Evolutionary conservation across 1,140 invertebrate genomes (phyloP).

Genomic region (Panulirus ornatus): DNA sequence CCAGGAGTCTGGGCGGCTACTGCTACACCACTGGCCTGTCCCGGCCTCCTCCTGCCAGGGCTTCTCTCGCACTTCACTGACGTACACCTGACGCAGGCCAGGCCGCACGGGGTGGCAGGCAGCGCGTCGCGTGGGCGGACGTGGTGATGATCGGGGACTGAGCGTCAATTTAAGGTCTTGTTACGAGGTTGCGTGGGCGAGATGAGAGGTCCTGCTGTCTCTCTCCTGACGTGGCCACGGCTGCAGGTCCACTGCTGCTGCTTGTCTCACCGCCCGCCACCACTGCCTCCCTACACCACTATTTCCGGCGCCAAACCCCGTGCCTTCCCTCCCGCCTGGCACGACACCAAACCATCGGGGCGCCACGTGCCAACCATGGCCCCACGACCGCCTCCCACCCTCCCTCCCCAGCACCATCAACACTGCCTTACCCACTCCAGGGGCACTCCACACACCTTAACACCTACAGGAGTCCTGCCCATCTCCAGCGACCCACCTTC

Average conservation of each 20-base stretch:
- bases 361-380: conserved; percentile 56
- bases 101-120: neutral
- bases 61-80: too few species aligned
- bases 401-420: neutral
- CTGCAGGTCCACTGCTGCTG: conserved; percentile 62
- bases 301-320: conserved; percentile 62
- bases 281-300: conserved; percentile 57
- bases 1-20: too few species aligned
- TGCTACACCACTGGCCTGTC: too few species aligned
- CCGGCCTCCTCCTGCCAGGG: too few species aligned
- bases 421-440: neutral
- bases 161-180: neutral
- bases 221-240: conserved; percentile 62
- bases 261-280: conserved; percentile 48
- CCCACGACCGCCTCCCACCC: conserved; percentile 10
- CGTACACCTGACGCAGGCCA: neutral
- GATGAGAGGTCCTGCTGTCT: neutral
- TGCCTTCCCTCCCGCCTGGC: conserved; percentile 51
- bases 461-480: neutral
- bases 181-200: neutral
- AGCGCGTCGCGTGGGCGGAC: neutral
- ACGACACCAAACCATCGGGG: conserved; percentile 47
- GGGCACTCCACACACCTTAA: neutral
- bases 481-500: neutral
- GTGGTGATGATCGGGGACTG: neutral